Base-by-base conservation (phyloP, 2,888 invertebrate species). In the Drosophila neutralis region DNA sequence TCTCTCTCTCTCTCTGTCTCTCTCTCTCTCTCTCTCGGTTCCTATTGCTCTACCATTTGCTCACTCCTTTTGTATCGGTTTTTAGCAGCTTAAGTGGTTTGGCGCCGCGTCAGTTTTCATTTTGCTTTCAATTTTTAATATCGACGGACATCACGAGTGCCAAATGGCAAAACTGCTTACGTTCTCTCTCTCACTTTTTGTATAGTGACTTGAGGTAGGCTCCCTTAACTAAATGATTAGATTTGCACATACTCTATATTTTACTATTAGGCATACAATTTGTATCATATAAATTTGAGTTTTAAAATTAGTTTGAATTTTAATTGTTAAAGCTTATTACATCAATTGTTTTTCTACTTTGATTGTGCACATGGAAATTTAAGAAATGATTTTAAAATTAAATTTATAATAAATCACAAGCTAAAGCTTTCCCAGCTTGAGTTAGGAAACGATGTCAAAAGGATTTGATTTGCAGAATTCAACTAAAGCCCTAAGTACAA, bases 51-150 rank as follows among this genome's bases (percentile, higher is more conserved):
- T 27, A 56, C 58, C 69, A 54, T 29, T 35, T 27, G 38, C 60
- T 56, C 56, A 42, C 33, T 61, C 51, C 56, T 64, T 76, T 81
- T 70, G 74, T 86, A 90, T 89, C 64, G 89, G 84, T 77, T 89
- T 77, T 79, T 62, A 67, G 71, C 77, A 69, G 87, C 75, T 79
- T 90, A 90, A 87, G 87, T 89, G 87, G 86, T 85, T 80, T 80
- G 88, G 90, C 87, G 79, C 78, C 76, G 83, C 75, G 85, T 84
- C 87, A 84, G 85, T 77, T 82, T 77, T 71, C 79, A 79, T 87
- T 84, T 82, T 49, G 75, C 66, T 76, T 74, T 76, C 76, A 77
- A 80, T 77, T 84, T 82, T 89, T 87, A 85, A 77, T 85, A 88
- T 78, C 53, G 67, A 61, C 76, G 66, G 74, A 74, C 74, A 72